Evolutionary conservation across 2,797 vertebrate species (phyloP).

Genomic region (Acanthurus lineatus): DNA sequence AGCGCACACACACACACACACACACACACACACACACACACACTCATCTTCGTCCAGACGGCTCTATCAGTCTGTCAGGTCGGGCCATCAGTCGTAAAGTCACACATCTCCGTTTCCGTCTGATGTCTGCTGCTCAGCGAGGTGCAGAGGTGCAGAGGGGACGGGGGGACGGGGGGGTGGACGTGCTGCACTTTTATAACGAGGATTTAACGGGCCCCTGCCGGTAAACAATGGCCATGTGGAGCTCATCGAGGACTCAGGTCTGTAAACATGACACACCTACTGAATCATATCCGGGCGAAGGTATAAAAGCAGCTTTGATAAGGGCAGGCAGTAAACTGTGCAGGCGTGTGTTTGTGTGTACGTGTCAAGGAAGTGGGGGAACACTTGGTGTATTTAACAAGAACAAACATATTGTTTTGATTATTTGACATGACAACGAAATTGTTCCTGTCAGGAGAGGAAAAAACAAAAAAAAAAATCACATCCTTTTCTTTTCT

Average conservation of each 20-base stretch:
- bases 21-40: conserved; percentile 46
- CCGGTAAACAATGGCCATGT: conserved; percentile 69
- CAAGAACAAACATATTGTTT: conserved; percentile 67
- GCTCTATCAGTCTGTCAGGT: conserved; percentile 61
- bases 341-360: conserved; percentile 43
- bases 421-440: conserved; percentile 56
- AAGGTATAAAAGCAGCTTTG: conserved; percentile 63
- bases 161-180: not conserved
- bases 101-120: conserved; percentile 67
- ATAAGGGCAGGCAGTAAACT: conserved; percentile 67
- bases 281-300: conserved; percentile 61
- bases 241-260: conserved; percentile 45
- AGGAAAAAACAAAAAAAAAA: conserved; percentile 21
- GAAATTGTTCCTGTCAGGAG: conserved; percentile 51
- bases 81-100: conserved; percentile 66
- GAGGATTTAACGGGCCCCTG: conserved; percentile 58
- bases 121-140: conserved; percentile 65
- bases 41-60: conserved; percentile 66
- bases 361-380: conserved; percentile 43
- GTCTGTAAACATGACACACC: conserved; percentile 62
- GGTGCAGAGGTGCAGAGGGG: conserved; percentile 16
- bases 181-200: conserved; percentile 32
- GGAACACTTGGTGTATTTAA: conserved; percentile 40
- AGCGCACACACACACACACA: not conserved
- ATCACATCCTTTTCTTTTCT: conserved; percentile 29